These are phyloP conservation scores for Monopis laevigella DNA, from an alignment of 2,888 invertebrate species.

Conservation along the genomic window DNA sequence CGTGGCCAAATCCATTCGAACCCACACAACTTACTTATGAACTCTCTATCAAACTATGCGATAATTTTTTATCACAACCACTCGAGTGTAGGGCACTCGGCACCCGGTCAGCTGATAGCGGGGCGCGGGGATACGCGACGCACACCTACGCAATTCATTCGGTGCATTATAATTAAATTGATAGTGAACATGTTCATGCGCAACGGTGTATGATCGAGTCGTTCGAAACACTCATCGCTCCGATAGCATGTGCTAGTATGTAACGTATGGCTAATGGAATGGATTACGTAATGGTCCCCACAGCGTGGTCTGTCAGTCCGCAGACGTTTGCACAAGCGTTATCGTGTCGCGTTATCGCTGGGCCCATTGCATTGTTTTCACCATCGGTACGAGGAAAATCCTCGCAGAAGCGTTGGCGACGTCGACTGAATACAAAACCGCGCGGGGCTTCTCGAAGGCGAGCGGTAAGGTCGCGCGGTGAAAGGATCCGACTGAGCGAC, in stretches of 20 bases:
- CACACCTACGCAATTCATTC: conserved; percentile 1
- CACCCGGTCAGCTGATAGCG: conserved; percentile 11
- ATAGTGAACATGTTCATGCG: too few species aligned
- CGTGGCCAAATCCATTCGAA: too few species aligned
- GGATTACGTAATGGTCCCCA: conserved; percentile 35
- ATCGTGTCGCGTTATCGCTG: too few species aligned
- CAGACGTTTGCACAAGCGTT: background rate
- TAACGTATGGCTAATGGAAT: too few species aligned
- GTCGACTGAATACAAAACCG: conserved; percentile 8
- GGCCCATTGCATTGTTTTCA: too few species aligned
- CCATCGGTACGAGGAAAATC: conserved; percentile 7
- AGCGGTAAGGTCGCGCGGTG: conserved; percentile 9
- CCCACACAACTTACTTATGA: background rate
- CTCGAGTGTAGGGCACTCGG: conserved; percentile 9
- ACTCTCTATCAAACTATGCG: too few species aligned
- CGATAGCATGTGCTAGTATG: too few species aligned
- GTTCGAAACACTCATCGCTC: too few species aligned
- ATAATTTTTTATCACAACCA: too few species aligned
- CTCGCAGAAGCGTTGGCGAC: conserved; percentile 3
- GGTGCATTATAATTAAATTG: background rate
- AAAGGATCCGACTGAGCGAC: conserved; percentile 5
- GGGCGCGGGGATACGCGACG: conserved; percentile 1
- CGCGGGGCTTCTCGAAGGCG: conserved; percentile 8
- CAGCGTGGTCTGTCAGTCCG: background rate
- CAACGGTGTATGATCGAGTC: too few species aligned